phyloP scores from a whole-genome alignment of 1,140 invertebrate species.

The Platyura marginata region DNA sequence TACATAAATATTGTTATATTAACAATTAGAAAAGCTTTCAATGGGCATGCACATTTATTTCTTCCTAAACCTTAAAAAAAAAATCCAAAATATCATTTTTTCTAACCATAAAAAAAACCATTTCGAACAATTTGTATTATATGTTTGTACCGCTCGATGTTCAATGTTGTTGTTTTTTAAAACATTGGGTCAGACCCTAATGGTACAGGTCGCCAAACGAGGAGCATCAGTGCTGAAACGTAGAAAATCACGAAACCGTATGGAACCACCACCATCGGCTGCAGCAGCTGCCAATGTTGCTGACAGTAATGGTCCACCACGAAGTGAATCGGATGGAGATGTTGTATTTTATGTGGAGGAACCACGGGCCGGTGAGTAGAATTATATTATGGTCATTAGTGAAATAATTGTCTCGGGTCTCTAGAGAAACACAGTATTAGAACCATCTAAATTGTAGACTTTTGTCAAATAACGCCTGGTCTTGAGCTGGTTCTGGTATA shows the following conservation, averaged over 20 bases:
- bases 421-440: no score
- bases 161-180: conserved; percentile 25
- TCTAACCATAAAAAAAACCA: no score
- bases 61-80: no score
- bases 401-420: no score
- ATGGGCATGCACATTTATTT: no score
- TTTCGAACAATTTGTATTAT: no score
- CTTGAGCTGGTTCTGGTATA: no score
- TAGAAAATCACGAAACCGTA: conserved; percentile 45
- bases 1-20: no score
- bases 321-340: conserved; percentile 41
- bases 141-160: conserved; percentile 14
- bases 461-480: no score
- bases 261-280: conserved; percentile 31
- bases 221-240: conserved; percentile 45
- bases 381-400: no score
- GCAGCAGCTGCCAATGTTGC: conserved; percentile 5
- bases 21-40: no score
- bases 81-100: background rate
- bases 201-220: conserved; percentile 54
- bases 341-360: conserved; percentile 54
- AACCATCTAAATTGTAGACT: no score
- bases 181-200: conserved; percentile 38
- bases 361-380: conserved; percentile 35
- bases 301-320: conserved; percentile 7